Evolutionary conservation across 2,888 invertebrate genomes (phyloP), one percentile per base, ranked within the genome.

Genomic region (Dioctria rufipes): DNA sequence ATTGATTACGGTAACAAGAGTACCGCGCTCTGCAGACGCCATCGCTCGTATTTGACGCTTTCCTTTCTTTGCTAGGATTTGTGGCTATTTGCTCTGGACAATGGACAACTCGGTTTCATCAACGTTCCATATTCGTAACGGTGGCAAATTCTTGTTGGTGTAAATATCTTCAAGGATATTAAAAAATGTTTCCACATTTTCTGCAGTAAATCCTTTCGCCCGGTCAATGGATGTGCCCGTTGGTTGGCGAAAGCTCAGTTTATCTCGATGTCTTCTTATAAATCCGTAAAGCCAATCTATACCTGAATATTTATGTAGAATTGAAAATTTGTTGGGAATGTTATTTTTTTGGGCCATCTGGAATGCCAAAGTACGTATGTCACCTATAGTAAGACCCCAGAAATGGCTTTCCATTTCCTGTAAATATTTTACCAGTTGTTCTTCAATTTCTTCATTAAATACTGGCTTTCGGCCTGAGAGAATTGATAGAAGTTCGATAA

Each of bases 241-340:
- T 61, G 61, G 37, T 61, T 61, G 61, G n/a, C 61, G 2, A 61
- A 61, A 61, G 61, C 61, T 61, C 25, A 61, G 25, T 8, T 61
- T 61, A 2, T 61, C 61, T 11, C 25, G n/a, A 9, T 61, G 13
- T 11, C 61, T 61, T 13, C n/a, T 61, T 61, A 61, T 39, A 61
- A 61, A 61, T 13, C 61, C 37, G 11, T 61, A 61, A 5, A 61
- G 39, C 61, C 61, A 61, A 39, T 61, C 25, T 11, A 4, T 61
- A 0, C 40, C 2, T 8, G 61, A 3, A 61, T 40, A 61, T 61
- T 61, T 4, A 39, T 61, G 61, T 3, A 61, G 25, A 25, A 61
- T 37, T 4, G 25, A 61, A 4, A 61, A 61, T 61, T 61, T 61
- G 11, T 61, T 25, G n/a, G 61, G 61, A 61, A 61, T 61, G 11